Evolutionary conservation across 2,797 vertebrate species (phyloP).

Genomic region (Ptychobarbus kaznakovi): DNA sequence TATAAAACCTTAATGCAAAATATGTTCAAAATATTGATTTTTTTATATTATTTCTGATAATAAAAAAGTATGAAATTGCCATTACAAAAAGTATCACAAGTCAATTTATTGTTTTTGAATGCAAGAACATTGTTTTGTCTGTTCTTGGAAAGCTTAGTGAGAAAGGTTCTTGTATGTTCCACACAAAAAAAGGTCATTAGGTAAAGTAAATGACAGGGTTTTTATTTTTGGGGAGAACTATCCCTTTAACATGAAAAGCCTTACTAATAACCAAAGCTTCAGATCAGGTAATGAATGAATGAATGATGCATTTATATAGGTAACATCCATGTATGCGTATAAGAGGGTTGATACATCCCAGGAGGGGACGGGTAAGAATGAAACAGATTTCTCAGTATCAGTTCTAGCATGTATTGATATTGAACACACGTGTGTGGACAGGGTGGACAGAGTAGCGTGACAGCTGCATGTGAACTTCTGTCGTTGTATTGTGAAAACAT

Average conservation of each 20-base stretch:
- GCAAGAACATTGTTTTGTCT: background rate
- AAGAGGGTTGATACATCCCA: background rate
- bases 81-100: background rate
- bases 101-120: background rate
- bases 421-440: slow-evolving; percentile 69
- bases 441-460: slow-evolving; percentile 69
- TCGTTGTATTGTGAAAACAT: slow-evolving; percentile 80
- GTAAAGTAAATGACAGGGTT: background rate
- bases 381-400: slow-evolving; percentile 22
- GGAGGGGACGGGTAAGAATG: background rate
- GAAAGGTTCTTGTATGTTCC: background rate
- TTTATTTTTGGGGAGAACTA: background rate
- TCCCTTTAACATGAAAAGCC: too few relatives aligned
- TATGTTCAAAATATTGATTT: background rate
- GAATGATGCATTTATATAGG: too few relatives aligned
- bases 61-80: background rate
- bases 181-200: too few relatives aligned
- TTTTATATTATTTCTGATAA: background rate
- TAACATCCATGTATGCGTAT: background rate
- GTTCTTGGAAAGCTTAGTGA: too few relatives aligned
- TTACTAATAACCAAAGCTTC: background rate
- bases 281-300: background rate
- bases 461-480: slow-evolving; percentile 69
- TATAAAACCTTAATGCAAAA: background rate
- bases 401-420: slow-evolving; percentile 68